A percentile compares a stretch with the other conserved stretches of the same genome.
phyloP scores from a whole-genome alignment of 2,888 invertebrate species.

The Cosmorhoe ocellata region DNA sequence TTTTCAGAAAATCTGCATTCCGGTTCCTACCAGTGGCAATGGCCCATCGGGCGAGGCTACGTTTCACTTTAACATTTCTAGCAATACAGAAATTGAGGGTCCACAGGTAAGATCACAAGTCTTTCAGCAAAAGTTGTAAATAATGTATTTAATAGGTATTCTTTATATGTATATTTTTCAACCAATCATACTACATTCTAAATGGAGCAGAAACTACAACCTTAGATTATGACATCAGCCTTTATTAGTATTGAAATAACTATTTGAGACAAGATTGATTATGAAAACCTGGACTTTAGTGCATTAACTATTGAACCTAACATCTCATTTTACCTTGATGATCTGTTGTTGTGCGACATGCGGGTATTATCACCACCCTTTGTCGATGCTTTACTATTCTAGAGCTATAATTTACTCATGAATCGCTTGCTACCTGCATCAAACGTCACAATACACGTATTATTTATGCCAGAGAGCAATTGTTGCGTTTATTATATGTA shows the following conservation, averaged over 20 bases:
- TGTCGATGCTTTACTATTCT: slow-evolving; percentile 24
- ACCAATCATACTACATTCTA: too few relatives aligned
- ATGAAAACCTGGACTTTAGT: slow-evolving; percentile 16
- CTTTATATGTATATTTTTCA: too few relatives aligned
- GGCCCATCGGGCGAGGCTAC: slow-evolving; percentile 75
- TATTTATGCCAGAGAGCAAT: background rate
- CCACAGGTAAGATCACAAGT: slow-evolving; percentile 78
- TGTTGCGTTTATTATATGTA: too few relatives aligned
- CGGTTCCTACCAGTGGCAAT: slow-evolving; percentile 84
- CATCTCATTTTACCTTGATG: slow-evolving; percentile 51
- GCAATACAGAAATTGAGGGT: slow-evolving; percentile 90
- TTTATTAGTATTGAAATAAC: too few relatives aligned
- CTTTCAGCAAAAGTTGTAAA: background rate
- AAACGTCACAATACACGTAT: slow-evolving; percentile 3
- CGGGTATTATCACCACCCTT: slow-evolving; percentile 47
- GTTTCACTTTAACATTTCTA: slow-evolving; percentile 91
- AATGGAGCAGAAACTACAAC: too few relatives aligned
- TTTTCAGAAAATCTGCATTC: slow-evolving; percentile 89
- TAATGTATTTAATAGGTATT: too few relatives aligned
- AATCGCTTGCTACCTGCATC: slow-evolving; percentile 13
- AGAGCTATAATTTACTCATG: slow-evolving; percentile 19
- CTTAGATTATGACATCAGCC: too few relatives aligned
- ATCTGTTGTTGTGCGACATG: slow-evolving; percentile 47
- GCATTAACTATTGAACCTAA: slow-evolving; percentile 38
- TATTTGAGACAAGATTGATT: too few relatives aligned